phyloP scores from a whole-genome alignment of 2,113 vertebrate genomes.

The Enhydra lutris region DNA sequence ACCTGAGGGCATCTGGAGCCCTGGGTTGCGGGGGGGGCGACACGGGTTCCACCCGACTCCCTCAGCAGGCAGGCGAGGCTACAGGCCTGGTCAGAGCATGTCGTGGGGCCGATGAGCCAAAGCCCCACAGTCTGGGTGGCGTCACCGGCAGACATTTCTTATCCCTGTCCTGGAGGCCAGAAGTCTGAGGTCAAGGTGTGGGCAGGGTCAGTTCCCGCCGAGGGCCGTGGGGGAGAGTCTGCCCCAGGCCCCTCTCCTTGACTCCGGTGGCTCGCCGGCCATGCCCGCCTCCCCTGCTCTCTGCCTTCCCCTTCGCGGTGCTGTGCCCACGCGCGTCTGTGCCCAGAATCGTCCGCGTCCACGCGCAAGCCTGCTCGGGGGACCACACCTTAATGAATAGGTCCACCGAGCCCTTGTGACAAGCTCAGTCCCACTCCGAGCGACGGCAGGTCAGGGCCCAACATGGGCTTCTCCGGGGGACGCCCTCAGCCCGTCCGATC shows the following conservation, averaged over 20 bases:
- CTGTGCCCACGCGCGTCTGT: rapidly evolving
- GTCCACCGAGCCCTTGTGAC: neutral
- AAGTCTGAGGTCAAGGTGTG: neutral
- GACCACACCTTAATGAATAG: neutral
- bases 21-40: neutral
- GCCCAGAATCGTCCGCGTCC: neutral
- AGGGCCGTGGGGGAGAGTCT: rapidly evolving
- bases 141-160: neutral
- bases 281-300: rapidly evolving
- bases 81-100: neutral
- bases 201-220: rapidly evolving
- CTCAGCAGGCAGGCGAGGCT: neutral
- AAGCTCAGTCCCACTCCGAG: neutral
- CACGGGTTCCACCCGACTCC: neutral
- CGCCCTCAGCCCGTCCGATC: rapidly evolving
- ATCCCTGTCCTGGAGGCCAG: neutral
- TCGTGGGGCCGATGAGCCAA: neutral
- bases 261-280: rapidly evolving
- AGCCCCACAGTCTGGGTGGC: neutral
- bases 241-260: too few species aligned
- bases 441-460: neutral
- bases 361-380: neutral
- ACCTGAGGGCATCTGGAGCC: neutral
- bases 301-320: rapidly evolving
- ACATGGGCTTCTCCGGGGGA: rapidly evolving